These are phyloP conservation scores for Felis catus DNA, from an alignment of 2,113 vertebrate genomes.

Conservation along the genomic window DNA sequence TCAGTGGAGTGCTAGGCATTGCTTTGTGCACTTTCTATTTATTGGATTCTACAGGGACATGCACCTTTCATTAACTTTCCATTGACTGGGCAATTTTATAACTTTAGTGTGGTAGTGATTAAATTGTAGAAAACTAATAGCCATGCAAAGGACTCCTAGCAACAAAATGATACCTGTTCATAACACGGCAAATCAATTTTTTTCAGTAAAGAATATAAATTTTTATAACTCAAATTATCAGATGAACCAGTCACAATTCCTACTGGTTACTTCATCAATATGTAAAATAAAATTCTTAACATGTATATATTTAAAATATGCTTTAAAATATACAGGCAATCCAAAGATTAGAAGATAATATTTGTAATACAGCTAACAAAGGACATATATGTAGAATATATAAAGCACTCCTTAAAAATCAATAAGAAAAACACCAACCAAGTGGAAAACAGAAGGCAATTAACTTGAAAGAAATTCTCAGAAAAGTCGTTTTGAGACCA, in stretches of 20 bases:
- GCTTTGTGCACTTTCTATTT: background rate
- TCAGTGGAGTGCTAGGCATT: background rate
- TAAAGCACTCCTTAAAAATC: background rate
- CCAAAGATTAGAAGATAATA: background rate
- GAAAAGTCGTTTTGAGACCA: background rate
- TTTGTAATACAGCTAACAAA: background rate
- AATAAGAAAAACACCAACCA: background rate
- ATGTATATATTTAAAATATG: background rate
- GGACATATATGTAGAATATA: background rate
- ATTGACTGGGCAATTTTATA: background rate
- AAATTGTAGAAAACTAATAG: background rate
- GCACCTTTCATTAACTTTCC: background rate
- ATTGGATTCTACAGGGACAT: background rate
- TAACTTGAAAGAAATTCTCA: background rate
- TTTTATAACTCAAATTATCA: background rate
- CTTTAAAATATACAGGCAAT: background rate
- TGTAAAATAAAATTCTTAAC: background rate
- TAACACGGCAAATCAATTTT: background rate
- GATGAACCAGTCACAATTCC: background rate
- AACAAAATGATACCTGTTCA: background rate
- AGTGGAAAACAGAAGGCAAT: slow-evolving; percentile 9
- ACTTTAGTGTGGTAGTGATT: background rate
- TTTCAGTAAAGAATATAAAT: background rate
- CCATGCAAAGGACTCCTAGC: background rate
- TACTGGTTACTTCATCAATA: background rate